phyloP scores from a whole-genome alignment of 2,797 vertebrate genomes.

The Luscinia luscinia region DNA sequence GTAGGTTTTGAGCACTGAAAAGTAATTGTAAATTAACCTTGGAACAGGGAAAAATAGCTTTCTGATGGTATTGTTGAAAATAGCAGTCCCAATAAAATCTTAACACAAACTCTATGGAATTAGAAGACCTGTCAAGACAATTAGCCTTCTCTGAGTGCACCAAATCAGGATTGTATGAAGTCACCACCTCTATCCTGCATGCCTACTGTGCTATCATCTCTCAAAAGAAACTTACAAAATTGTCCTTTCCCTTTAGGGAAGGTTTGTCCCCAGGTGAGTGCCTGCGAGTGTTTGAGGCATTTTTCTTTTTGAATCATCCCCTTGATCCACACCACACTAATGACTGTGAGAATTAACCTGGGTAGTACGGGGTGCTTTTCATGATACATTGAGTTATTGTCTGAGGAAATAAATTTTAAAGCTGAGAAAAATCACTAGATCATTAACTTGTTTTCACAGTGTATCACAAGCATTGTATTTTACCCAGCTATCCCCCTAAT shows the following conservation, averaged over 20 bases:
- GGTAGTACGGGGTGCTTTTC: not conserved
- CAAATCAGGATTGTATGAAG: not conserved
- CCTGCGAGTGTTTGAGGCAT: not conserved
- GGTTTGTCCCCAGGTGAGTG: not conserved
- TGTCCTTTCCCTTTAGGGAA: accelerated
- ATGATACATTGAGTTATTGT: not conserved
- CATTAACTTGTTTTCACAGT: constrained; percentile 25
- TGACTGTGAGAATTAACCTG: not conserved
- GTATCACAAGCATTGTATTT: not conserved
- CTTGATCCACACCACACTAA: not conserved
- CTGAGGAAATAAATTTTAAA: constrained; percentile 27
- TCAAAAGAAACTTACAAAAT: not conserved
- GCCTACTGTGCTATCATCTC: accelerated
- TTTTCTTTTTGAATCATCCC: not conserved
- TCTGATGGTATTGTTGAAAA: not conserved
- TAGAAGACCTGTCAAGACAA: accelerated
- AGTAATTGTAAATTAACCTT: not conserved
- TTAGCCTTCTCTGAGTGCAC: not conserved
- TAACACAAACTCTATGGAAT: not conserved
- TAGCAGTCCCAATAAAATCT: not conserved
- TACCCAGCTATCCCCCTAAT: not conserved
- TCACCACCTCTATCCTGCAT: not conserved
- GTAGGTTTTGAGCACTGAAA: not conserved
- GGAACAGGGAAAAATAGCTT: not conserved
- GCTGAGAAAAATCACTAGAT: constrained; percentile 17